Conservation (phyloP, 2,113 vertebrate genomes). For the Diadophis punctatus region DNA sequence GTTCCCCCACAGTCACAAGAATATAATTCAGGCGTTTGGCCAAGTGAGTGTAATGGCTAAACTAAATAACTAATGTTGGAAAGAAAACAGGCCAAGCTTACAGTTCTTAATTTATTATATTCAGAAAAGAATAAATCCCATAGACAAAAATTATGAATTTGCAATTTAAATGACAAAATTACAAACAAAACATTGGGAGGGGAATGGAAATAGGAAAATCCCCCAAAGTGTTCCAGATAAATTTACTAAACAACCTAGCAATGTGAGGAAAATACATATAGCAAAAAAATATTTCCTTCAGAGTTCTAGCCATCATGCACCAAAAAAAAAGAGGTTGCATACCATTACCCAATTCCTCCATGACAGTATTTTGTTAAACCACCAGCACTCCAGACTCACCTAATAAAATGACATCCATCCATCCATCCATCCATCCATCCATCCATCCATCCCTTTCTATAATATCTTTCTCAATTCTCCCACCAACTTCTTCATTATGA, state of each 20-base stretch:
- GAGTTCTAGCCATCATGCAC: not conserved
- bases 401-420: not conserved
- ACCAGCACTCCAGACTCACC: not conserved
- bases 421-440: too few species aligned
- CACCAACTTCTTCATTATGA: not conserved
- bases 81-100: not conserved
- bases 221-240: not conserved
- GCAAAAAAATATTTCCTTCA: not conserved
- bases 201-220: not conserved
- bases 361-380: not conserved
- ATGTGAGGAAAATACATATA: not conserved
- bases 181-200: not conserved
- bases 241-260: not conserved
- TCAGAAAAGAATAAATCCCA: not conserved
- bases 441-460: not conserved
- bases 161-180: too few species aligned
- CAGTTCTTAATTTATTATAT: not conserved
- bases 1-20: too few species aligned
- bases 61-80: not conserved
- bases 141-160: not conserved
- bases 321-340: not conserved
- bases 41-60: not conserved
- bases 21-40: too few species aligned
- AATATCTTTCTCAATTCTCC: not conserved
- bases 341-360: not conserved